A percentile compares a stretch with the other conserved stretches of the same genome.
phyloP scores from a whole-genome alignment of 2,113 vertebrate species.

The Salvelinus fontinalis region DNA sequence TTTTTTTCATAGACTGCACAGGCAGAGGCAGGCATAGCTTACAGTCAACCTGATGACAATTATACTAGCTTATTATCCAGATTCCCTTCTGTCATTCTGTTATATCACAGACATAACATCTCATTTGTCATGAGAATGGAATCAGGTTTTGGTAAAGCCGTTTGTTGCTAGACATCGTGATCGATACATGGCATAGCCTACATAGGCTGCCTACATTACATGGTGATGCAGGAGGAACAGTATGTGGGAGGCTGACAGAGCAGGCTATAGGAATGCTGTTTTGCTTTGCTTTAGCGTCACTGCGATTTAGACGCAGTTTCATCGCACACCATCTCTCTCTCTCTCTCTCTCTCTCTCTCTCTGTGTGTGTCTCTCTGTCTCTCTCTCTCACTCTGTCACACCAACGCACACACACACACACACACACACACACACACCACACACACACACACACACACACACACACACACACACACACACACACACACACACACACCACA shows the following conservation, averaged over 20 bases:
- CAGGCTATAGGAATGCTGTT: slow-evolving; percentile 54
- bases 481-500: not conserved
- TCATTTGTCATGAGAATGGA: not conserved
- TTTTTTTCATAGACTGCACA: too few relatives aligned
- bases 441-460: too few relatives aligned
- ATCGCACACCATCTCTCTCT: slow-evolving; percentile 55
- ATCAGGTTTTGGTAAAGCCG: not conserved
- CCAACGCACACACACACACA: not conserved
- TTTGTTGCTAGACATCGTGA: slow-evolving; percentile 1
- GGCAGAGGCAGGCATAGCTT: too few relatives aligned
- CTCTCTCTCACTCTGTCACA: not conserved
- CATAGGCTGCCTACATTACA: not conserved
- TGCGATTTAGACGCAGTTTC: slow-evolving; percentile 62
- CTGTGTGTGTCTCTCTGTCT: not conserved
- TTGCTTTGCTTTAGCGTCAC: slow-evolving; percentile 56
- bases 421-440: too few relatives aligned
- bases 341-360: slow-evolving; percentile 23
- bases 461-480: not conserved
- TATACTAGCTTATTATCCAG: not conserved
- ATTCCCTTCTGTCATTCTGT: not conserved
- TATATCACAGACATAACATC: too few relatives aligned
- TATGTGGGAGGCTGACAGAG: slow-evolving; percentile 54
- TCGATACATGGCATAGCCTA: not conserved
- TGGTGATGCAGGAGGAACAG: slow-evolving; percentile 27
- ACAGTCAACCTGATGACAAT: not conserved